Evolutionary conservation across 2,113 vertebrate genomes (phyloP).

Genomic region (Neogale vison): DNA sequence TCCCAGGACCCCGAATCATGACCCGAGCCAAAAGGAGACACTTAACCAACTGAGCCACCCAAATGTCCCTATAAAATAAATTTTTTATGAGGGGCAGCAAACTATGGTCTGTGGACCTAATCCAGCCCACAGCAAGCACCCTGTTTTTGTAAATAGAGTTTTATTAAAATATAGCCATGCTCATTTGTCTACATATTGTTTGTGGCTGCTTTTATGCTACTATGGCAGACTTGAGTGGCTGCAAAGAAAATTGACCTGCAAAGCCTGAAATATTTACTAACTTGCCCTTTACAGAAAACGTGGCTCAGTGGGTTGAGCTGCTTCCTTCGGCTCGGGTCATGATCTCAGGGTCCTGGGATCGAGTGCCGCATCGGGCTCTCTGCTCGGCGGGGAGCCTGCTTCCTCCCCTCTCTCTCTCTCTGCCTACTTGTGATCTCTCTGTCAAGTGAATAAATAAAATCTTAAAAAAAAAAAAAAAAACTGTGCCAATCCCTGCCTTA

Average conservation of each 20-base stretch:
- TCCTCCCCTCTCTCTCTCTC: too few species aligned
- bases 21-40: neutral
- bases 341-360: too few species aligned
- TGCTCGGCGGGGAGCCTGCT: too few species aligned
- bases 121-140: neutral
- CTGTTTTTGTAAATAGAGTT: neutral
- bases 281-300: neutral
- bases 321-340: too few species aligned
- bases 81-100: neutral
- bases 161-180: neutral
- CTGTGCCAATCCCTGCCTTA: neutral
- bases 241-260: neutral
- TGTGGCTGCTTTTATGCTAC: neutral
- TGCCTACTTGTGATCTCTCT: too few species aligned
- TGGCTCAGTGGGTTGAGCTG: too few species aligned
- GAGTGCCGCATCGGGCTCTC: too few species aligned
- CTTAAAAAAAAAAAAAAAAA: too few species aligned
- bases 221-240: neutral
- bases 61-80: neutral
- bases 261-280: constrained; percentile 4
- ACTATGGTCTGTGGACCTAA: neutral
- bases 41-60: too few species aligned
- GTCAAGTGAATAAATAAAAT: too few species aligned
- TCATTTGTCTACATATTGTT: neutral
- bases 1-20: neutral